Percentiles rank a stretch among this genome's conserved stretches.
Evolutionary conservation across 2,888 invertebrate species (phyloP).

Genomic region (Tricholauxania praeusta): DNA sequence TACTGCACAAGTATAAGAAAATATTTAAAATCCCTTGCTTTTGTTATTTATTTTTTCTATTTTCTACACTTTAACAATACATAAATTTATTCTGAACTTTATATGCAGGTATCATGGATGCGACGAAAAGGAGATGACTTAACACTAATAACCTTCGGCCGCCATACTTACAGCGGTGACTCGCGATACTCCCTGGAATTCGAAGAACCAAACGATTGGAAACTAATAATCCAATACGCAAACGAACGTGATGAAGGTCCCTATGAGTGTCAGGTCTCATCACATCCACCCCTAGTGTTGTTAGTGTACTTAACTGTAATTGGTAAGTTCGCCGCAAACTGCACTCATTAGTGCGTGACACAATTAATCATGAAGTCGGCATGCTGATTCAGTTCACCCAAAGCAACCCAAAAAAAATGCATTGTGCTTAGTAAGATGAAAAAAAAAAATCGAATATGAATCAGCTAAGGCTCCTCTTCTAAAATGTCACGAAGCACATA

Average conservation of each 20-base stretch:
- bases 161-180: slow-evolving; percentile 74
- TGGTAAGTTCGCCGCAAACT: slow-evolving; percentile 71
- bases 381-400: no score
- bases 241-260: slow-evolving; percentile 82
- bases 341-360: not conserved
- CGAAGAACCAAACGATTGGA: slow-evolving; percentile 82
- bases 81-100: not conserved
- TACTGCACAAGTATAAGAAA: no score
- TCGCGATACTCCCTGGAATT: slow-evolving; percentile 78
- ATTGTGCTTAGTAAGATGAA: not conserved
- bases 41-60: not conserved
- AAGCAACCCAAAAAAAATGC: no score
- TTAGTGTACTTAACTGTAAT: slow-evolving; percentile 78
- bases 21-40: no score
- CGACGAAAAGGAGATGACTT: slow-evolving; percentile 76
- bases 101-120: slow-evolving; percentile 76
- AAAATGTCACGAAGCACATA: not conserved
- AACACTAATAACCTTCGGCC: slow-evolving; percentile 78
- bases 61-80: not conserved
- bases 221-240: slow-evolving; percentile 78
- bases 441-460: not conserved
- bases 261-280: slow-evolving; percentile 85
- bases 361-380: not conserved
- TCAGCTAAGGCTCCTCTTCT: not conserved
- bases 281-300: slow-evolving; percentile 80